Base-by-base conservation (phyloP, 92 coral and sea anemone species). In the Micromussa lordhowensis region DNA sequence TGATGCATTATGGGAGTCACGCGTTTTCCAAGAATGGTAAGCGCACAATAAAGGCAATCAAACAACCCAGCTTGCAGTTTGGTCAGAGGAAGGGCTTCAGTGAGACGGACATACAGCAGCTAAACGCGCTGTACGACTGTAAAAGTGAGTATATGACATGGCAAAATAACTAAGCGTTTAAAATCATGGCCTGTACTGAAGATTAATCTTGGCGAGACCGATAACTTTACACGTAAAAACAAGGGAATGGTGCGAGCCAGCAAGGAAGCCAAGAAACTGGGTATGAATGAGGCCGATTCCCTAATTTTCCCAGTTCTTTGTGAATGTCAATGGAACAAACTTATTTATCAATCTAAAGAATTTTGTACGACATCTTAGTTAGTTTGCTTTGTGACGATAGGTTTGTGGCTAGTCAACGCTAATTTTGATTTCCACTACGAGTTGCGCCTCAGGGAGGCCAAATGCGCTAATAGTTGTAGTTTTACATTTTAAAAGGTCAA, bases 21-120 rank as follows among this genome's bases (percentile, higher is more conserved):
- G 97, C 97, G 59, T 94, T 94, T 64, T 94, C 97, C 53, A 94
- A 92, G 85, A 94, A 94, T 85, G 88, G 80, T 31, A 94, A 87
- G 49, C 95, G 92, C 5, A 94, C 97, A 1, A 92, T 94, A 93
- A 49, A 92, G 48, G 58, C 95, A 8, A 92, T 94, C 69, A 94
- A 94, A 44, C 88, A 94, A 31, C 91, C 95, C 26, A 57, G 59
- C 64, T 38, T 88, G 75, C 84, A 87, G 76, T 92, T 94, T 54
- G 97, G 97, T 26, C 70, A 91, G 74, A 69, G 89, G 35, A 88
- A 90, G 22, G 91, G 91, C 4, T 87, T 94, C 38, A 94, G 97
- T 83, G 79, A 92, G 53, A 85, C 83, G 28, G 97, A 94, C 81
- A 92, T 90, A 31, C 57, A 90, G 68, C 97, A 94, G 80, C 78